Evolutionary conservation across 1,140 invertebrate species (phyloP).

Genomic region (Melipona quadrifasciata): DNA sequence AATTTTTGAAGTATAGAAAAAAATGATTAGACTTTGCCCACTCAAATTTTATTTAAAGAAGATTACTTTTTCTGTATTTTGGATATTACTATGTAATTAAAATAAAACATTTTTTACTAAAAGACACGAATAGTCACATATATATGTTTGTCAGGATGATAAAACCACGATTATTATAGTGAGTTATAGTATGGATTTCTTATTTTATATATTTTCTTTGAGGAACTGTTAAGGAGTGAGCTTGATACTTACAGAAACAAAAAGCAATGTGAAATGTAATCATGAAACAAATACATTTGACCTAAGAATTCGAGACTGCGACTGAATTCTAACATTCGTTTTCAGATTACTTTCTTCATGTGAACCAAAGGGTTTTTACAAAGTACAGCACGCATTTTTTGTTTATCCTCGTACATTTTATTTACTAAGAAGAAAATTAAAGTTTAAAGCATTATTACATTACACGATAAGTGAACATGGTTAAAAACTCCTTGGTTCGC

Average conservation of each 20-base stretch:
- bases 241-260: conserved; percentile 67
- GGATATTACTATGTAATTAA: conserved; percentile 4
- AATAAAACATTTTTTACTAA: conserved; percentile 51
- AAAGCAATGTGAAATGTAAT: conserved; percentile 61
- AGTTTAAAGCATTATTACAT: conserved; percentile 38
- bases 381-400: conserved; percentile 56
- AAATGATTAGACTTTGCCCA: conserved; percentile 50
- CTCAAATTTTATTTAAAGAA: conserved; percentile 46
- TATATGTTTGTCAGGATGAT: conserved; percentile 44
- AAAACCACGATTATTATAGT: conserved; percentile 53
- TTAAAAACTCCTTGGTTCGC: conserved; percentile 71
- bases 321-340: conserved; percentile 62
- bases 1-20: conserved; percentile 59
- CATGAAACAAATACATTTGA: conserved; percentile 59
- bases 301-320: conserved; percentile 51
- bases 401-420: conserved; percentile 8
- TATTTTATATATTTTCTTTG: conserved; percentile 71
- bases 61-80: conserved; percentile 34
- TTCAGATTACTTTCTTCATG: conserved; percentile 67
- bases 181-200: conserved; percentile 63
- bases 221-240: conserved; percentile 75
- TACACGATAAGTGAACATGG: conserved; percentile 44
- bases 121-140: conserved; percentile 30
- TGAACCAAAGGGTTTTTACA: conserved; percentile 76
- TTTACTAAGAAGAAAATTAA: conserved; percentile 32